These are phyloP conservation scores for Drosophila ezoana DNA, from an alignment of 2,888 invertebrate genomes.

Conservation along the genomic window DNA sequence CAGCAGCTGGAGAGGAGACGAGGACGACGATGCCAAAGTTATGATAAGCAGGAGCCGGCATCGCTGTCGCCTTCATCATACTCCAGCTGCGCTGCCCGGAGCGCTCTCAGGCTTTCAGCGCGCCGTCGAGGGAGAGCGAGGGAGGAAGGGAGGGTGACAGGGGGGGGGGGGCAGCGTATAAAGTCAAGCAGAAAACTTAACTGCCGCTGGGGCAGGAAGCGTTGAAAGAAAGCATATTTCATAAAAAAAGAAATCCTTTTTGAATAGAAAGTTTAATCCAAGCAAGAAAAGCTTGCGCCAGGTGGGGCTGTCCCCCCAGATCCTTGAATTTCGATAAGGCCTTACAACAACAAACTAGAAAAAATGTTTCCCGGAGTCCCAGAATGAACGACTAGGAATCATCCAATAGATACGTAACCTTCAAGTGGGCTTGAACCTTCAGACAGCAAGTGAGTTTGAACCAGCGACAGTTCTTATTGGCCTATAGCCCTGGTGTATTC, in stretches of 20 bases:
- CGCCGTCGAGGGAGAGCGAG: conserved; percentile 3
- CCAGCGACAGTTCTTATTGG: no score
- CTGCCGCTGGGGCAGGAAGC: conserved; percentile 48
- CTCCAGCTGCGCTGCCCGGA: conserved; percentile 21
- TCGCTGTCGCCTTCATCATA: conserved; percentile 29
- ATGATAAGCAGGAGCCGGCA: conserved; percentile 73
- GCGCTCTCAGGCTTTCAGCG: conserved; percentile 60
- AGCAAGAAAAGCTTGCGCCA: conserved; percentile 46
- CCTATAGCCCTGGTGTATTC: no score
- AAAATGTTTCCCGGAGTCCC: background rate
- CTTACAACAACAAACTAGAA: background rate
- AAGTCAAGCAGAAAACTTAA: conserved; percentile 79
- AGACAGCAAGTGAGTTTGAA: no score
- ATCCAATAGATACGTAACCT: background rate
- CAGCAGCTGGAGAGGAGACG: background rate
- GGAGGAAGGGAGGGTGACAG: background rate
- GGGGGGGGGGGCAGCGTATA: conserved; percentile 41
- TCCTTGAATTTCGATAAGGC: conserved; percentile 68
- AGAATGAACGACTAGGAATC: conserved; percentile 1
- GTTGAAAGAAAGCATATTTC: conserved; percentile 71
- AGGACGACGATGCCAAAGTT: conserved; percentile 62
- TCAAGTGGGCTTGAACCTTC: no score
- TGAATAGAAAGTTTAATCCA: conserved; percentile 76
- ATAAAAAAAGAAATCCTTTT: conserved; percentile 77
- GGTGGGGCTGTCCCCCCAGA: conserved; percentile 44